Evolutionary conservation across 2,113 vertebrate genomes (phyloP), one percentile per base, ranked within the genome.

Genomic region (Cygnus atratus): DNA sequence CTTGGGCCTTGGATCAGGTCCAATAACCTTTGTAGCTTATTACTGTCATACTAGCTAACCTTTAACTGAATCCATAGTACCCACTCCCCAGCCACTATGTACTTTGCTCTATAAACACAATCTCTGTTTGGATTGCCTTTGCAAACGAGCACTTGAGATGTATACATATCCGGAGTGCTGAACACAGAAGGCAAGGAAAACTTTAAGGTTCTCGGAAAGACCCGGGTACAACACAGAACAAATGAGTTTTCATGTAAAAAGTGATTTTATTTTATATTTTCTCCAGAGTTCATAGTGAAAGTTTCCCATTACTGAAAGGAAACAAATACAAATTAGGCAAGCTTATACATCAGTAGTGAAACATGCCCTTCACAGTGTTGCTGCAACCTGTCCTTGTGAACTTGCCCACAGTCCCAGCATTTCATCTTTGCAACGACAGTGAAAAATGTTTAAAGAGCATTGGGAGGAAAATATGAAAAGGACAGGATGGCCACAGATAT

Each of bases 221-320:
- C 35, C 18, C 1, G 16, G 54, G 39, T 5, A 54, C 29, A 25
- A 41, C n/a, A 25, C 4, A 20, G 19, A 10, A 48, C 35, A 70
- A 78, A 11, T 1, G 4, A 43, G 52, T n/a, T 87, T 93, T 97
- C 81, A 96, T 73, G 94, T 90, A 37, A 71, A 97, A 95, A 97
- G 97, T 97, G 66, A 97, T 97, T 98, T 95, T 95, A 98, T 98
- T 98, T 97, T 95, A 5, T 96, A 18, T 65, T 77, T 78, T 95
- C n/a, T 97, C 93, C 97, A 97, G 96, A 97, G 63, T 94, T 93
- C 95, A 87, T 86, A 89, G 90, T 80, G 90, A 97, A 93, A 90
- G 39, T 39, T 62, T 84, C 46, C 77, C 84, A 24, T 63, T 93
- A 84, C 17, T 35, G 87, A 78, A 84, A 92, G 73, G 90, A 92